Percentiles rank a stretch among this genome's conserved stretches.
phyloP scores from a whole-genome alignment of 2,888 invertebrate genomes.

The Drosophila subquinaria region DNA sequence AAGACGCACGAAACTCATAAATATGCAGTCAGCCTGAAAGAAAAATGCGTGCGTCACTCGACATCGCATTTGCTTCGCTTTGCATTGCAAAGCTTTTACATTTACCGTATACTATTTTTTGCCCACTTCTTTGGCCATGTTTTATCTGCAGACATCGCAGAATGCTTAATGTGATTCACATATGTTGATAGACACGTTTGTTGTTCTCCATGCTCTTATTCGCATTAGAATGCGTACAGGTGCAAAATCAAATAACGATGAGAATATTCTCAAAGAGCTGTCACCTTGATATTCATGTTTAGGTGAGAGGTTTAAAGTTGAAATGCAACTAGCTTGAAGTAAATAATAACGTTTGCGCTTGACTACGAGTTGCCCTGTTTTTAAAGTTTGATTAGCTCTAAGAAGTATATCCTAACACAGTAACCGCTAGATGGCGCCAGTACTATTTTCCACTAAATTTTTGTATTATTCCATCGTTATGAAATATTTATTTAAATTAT shows the following conservation, averaged over 20 bases:
- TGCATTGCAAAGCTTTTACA: conserved; percentile 35
- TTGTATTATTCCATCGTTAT: too few relatives aligned
- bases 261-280: background rate
- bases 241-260: conserved; percentile 34
- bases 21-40: conserved; percentile 61
- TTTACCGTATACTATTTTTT: conserved; percentile 19
- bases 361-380: too few relatives aligned
- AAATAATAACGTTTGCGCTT: background rate
- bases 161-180: conserved; percentile 43
- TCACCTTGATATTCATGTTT: conserved; percentile 1
- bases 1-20: conserved; percentile 65
- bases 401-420: background rate
- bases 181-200: conserved; percentile 26
- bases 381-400: background rate
- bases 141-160: conserved; percentile 65
- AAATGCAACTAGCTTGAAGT: background rate
- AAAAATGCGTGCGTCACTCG: conserved; percentile 53
- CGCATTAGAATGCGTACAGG: conserved; percentile 24
- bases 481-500: too few relatives aligned
- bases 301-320: background rate
- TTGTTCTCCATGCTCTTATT: background rate
- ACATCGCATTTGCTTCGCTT: conserved; percentile 17
- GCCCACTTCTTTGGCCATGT: conserved; percentile 4
- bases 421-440: too few relatives aligned
- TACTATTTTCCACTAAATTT: too few relatives aligned